These are phyloP conservation scores for Crocallis elinguaria DNA, from an alignment of 2,888 invertebrate species.

Conservation along the genomic window DNA sequence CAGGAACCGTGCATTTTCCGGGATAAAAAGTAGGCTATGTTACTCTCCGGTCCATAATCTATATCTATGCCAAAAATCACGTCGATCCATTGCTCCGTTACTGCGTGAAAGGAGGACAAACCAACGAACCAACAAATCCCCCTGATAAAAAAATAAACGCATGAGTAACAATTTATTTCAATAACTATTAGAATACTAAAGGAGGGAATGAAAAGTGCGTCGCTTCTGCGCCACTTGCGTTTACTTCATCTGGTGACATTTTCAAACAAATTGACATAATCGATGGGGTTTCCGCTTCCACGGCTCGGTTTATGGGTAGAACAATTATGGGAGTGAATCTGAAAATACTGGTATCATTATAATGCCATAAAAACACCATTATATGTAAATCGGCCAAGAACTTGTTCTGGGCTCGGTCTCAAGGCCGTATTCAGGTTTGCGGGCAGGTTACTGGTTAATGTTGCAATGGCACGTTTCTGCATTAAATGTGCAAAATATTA, in stretches of 20 bases:
- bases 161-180: neutral
- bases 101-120: too few species aligned
- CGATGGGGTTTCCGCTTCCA: conserved; percentile 34
- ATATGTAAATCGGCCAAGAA: conserved; percentile 7
- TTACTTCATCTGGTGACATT: conserved; percentile 24
- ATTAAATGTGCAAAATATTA: neutral
- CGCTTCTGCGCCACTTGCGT: conserved; percentile 9
- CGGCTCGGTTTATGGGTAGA: conserved; percentile 18
- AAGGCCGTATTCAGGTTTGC: conserved; percentile 21
- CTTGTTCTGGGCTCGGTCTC: conserved; percentile 10
- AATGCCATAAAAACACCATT: conserved; percentile 11
- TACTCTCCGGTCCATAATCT: too few species aligned
- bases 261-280: conserved; percentile 25
- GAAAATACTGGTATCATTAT: conserved; percentile 23
- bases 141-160: neutral
- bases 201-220: neutral
- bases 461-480: neutral
- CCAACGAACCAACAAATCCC: too few species aligned
- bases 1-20: too few species aligned
- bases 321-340: conserved; percentile 22
- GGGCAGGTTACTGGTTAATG: neutral
- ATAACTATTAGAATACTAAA: too few species aligned
- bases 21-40: too few species aligned
- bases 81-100: too few species aligned
- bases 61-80: too few species aligned